Evolutionary conservation across 1,140 invertebrate genomes (phyloP).

Genomic region (Nasonia vitripennis): DNA sequence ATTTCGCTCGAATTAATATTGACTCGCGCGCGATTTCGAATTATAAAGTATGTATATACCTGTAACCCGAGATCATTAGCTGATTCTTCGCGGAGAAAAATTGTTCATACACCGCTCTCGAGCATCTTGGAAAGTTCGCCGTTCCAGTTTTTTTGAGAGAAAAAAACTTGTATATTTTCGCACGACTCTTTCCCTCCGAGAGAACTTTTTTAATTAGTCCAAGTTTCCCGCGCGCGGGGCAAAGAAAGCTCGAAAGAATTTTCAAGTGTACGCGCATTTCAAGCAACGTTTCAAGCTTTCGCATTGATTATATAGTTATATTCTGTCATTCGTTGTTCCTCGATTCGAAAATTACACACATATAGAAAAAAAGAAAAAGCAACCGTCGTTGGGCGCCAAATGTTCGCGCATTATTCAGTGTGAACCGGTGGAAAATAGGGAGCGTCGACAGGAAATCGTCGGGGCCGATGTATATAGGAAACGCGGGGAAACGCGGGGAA

Average conservation of each 20-base stretch:
- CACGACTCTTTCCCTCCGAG: background rate
- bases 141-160: too few relatives aligned
- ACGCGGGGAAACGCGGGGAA: background rate
- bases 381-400: background rate
- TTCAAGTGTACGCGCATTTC: background rate
- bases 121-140: too few relatives aligned
- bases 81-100: too few relatives aligned
- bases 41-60: too few relatives aligned
- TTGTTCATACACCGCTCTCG: too few relatives aligned
- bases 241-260: background rate
- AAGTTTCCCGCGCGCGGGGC: background rate
- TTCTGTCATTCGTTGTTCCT: too few relatives aligned
- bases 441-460: constrained; percentile 8
- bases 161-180: background rate
- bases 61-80: too few relatives aligned
- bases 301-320: too few relatives aligned
- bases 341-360: too few relatives aligned
- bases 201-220: background rate
- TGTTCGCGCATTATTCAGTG: background rate
- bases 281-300: too few relatives aligned
- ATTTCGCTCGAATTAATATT: too few relatives aligned
- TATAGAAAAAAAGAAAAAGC: background rate
- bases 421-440: background rate
- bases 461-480: background rate
- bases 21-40: too few relatives aligned